These are phyloP conservation scores for Drosophila tani DNA, from an alignment of 1,140 invertebrate genomes.

Conservation along the genomic window DNA sequence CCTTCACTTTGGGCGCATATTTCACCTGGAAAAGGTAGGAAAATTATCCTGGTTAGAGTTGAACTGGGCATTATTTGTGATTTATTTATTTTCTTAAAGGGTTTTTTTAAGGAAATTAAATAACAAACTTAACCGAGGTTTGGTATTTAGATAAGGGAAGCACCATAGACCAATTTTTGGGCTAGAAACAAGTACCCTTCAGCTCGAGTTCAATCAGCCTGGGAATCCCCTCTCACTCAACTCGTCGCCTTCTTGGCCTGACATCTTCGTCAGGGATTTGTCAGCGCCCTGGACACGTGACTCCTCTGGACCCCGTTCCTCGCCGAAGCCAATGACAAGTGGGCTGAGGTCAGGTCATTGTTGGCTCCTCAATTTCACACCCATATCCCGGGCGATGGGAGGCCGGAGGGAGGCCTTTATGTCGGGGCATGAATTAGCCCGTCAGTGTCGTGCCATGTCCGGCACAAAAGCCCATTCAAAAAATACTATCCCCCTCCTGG, in stretches of 20 bases:
- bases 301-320: not conserved
- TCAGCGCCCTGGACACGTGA: constrained; percentile 36
- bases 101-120: no score
- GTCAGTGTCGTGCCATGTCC: constrained; percentile 68
- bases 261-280: constrained; percentile 49
- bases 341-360: constrained; percentile 31
- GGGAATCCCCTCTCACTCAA: constrained; percentile 7
- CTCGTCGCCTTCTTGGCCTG: constrained; percentile 12
- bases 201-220: not conserved
- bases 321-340: constrained; percentile 34
- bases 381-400: not conserved
- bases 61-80: no score
- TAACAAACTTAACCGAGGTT: no score
- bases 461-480: constrained; percentile 61
- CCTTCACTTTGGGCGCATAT: constrained; percentile 93
- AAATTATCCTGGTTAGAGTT: not conserved
- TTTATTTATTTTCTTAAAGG: no score
- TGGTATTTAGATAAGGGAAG: no score
- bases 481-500: constrained; percentile 9
- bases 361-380: constrained; percentile 38
- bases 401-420: constrained; percentile 26
- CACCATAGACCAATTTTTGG: no score
- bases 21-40: constrained; percentile 87
- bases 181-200: not conserved
- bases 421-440: constrained; percentile 65